A percentile compares a stretch with the other conserved stretches of the same genome.
Evolutionary conservation across 2,797 vertebrate genomes (phyloP).

Genomic region (Acanthornis magna): DNA sequence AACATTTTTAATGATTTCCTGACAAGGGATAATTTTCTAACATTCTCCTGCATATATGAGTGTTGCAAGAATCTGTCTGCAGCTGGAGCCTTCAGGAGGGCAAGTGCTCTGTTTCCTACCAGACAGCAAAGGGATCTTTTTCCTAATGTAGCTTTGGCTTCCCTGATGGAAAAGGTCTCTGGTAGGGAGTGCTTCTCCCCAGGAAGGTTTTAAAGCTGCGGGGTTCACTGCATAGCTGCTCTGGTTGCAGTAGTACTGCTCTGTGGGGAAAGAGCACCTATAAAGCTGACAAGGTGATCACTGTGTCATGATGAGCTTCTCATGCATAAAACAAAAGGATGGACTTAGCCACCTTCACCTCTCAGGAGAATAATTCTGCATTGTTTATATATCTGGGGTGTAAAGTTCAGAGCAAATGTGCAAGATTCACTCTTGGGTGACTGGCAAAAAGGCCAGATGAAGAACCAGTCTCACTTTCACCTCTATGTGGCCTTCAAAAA

Average conservation of each 20-base stretch:
- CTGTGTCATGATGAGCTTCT: neutral
- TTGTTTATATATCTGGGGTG: neutral
- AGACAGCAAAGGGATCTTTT: neutral
- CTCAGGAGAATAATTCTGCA: neutral
- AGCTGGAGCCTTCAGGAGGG: neutral
- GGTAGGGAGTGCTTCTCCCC: neutral
- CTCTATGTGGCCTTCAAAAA: neutral
- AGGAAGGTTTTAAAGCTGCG: neutral
- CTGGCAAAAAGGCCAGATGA: neutral
- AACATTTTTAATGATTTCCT: neutral
- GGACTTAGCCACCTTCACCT: neutral
- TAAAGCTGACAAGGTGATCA: neutral
- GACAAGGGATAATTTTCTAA: slow-evolving; percentile 16
- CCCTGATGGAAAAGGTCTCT: neutral
- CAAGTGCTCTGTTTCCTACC: neutral
- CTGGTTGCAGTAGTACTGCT: neutral
- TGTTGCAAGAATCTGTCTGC: neutral
- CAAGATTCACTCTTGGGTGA: neutral
- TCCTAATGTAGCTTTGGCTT: neutral
- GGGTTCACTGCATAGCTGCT: neutral
- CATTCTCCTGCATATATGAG: neutral
- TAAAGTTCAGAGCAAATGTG: neutral
- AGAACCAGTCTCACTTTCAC: neutral
- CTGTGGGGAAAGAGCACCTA: neutral
- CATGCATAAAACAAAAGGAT: neutral